Base-by-base conservation (phyloP, 2,113 vertebrate genomes). In the Hippocampus guttulatus region DNA sequence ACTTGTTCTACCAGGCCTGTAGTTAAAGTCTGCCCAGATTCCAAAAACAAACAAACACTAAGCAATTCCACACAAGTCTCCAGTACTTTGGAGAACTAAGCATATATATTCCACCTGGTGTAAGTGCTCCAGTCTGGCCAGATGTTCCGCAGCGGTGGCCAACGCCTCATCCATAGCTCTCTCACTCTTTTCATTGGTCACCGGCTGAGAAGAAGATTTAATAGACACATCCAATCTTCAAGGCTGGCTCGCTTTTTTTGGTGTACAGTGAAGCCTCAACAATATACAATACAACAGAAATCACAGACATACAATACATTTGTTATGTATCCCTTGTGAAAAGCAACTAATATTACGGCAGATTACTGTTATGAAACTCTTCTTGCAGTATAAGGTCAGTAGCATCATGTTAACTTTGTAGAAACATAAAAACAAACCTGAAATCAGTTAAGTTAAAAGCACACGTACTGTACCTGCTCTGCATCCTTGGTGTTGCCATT, bases 161-260 rank as follows among this genome's bases (percentile, higher is more conserved):
- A 92, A 74, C 0, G 87, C 87, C 47, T 90, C 83, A 21, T 89
- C 86, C 72, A 93, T 57, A 3, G 0, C 23, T 21, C 15, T 84
- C 64, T 83, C 51, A 69, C 76, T 70, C 15, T 81, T 80, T 45
- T 76, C 64, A 3, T 66, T 5, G 38, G 81, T 76, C 67, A 60
- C 61, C 27, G 61, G 18, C 81, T 85, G 43, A 49, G 75, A 16
- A 67, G 75, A 30, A 78, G 10, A 6, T 64, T 2, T 8, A 55
- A 33, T 10, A 1, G 45, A 27, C 43, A 49, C 15, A 30, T 49
- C 8, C 20, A 12, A 27, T 66, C 14, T 15, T 25, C 7, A 65
- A 65, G 30, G 30, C 15, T 33, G 20, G 2, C n/a, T 51, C 18
- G 18, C 16, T 51, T 51, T 51, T 51, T 51, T 51, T 20, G 45